Conservation (phyloP, 2,797 vertebrate genomes). For the Melanotaenia parkinsoni region DNA sequence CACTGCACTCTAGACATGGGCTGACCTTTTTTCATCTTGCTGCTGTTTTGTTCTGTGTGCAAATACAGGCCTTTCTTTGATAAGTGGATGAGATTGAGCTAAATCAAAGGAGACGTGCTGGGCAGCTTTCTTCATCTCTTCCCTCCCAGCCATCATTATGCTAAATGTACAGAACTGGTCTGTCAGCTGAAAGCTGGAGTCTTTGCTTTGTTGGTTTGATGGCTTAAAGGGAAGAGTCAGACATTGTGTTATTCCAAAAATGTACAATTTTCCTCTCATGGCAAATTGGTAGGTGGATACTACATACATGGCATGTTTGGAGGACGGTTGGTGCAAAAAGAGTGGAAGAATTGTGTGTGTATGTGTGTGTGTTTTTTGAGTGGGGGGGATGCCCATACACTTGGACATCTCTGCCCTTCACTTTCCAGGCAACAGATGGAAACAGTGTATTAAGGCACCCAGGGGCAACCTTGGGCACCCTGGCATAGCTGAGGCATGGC, state of each 20-base stretch:
- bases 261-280: constrained; percentile 56
- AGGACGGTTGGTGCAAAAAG: constrained; percentile 36
- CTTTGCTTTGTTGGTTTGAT: constrained; percentile 54
- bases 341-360: constrained; percentile 2
- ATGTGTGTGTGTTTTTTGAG: too few species aligned
- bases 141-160: constrained; percentile 69
- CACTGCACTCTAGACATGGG: constrained; percentile 39
- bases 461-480: constrained; percentile 80
- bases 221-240: constrained; percentile 57
- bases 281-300: constrained; percentile 47
- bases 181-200: constrained; percentile 66
- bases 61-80: constrained; percentile 71
- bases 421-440: constrained; percentile 87
- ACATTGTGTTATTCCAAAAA: constrained; percentile 60
- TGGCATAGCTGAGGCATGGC: constrained; percentile 75
- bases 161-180: constrained; percentile 69
- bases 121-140: constrained; percentile 69
- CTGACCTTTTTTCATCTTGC: constrained; percentile 46
- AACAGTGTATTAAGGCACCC: constrained; percentile 84
- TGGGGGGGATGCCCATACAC: constrained; percentile 53
- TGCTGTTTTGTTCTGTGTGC: constrained; percentile 69
- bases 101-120: constrained; percentile 73
- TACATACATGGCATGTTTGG: constrained; percentile 43
- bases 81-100: constrained; percentile 74
- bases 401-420: constrained; percentile 81